These are phyloP conservation scores for Cosmopolites sordidus DNA, from an alignment of 2,888 invertebrate genomes.

Conservation along the genomic window DNA sequence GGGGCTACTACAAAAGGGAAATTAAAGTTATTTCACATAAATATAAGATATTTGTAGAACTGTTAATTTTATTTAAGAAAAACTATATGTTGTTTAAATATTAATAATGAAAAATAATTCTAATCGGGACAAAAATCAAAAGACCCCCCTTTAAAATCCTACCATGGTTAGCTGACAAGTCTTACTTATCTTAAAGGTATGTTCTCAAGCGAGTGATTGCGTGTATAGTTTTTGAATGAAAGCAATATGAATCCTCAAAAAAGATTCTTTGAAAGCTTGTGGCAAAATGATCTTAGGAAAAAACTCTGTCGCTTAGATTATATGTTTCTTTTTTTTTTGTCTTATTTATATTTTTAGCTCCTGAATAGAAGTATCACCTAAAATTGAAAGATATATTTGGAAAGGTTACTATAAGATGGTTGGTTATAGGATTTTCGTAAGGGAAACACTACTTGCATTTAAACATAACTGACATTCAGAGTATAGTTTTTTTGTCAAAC, in stretches of 20 bases:
- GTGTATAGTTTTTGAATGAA: conserved; percentile 14
- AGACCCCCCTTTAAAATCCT: not conserved
- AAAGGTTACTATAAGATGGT: not conserved
- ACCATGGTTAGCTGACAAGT: conserved; percentile 9
- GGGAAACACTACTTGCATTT: too few species aligned
- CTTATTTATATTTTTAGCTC: conserved; percentile 17
- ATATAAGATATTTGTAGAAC: too few species aligned
- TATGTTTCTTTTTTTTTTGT: conserved; percentile 11
- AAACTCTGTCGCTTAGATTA: conserved; percentile 22
- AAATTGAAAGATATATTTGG: not conserved
- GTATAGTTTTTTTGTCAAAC: too few species aligned
- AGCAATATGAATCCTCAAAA: conserved; percentile 4
- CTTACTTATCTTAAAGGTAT: conserved; percentile 24
- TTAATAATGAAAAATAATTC: too few species aligned
- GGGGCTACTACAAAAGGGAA: conserved; percentile 1
- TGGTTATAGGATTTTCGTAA: too few species aligned
- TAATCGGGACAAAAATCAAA: not conserved
- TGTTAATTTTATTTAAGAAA: too few species aligned
- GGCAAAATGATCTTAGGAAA: conserved; percentile 25
- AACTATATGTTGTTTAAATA: too few species aligned
- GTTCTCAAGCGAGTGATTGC: conserved; percentile 31
- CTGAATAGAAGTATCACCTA: conserved; percentile 11
- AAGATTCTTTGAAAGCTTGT: conserved; percentile 11
- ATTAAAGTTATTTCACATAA: too few species aligned
- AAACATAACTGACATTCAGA: too few species aligned